Evolutionary conservation across 1,140 invertebrate species (phyloP).

Genomic region (Pissodes strobi): DNA sequence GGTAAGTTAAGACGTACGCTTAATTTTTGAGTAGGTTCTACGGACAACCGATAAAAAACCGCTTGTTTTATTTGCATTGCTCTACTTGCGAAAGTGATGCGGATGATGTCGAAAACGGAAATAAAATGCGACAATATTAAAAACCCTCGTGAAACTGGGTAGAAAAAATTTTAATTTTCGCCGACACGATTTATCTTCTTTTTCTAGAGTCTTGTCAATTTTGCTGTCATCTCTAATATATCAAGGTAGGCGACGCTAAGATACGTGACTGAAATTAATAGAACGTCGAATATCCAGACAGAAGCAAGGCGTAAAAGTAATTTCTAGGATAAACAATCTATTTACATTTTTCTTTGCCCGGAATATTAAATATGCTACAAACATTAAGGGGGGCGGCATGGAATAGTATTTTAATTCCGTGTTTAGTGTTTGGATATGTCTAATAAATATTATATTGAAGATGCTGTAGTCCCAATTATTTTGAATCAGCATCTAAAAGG

Average conservation of each 20-base stretch:
- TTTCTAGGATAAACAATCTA: conserved; percentile 47
- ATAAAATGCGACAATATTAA: conserved; percentile 27
- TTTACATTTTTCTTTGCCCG: conserved; percentile 35
- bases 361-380: conserved; percentile 32
- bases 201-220: conserved; percentile 52
- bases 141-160: conserved; percentile 19
- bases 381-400: not conserved
- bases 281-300: conserved; percentile 40
- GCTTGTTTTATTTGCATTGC: no score
- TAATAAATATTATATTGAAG: no score
- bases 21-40: no score
- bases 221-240: conserved; percentile 52
- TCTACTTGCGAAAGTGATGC: no score
- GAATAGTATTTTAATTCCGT: conserved; percentile 1
- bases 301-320: conserved; percentile 37
- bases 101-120: conserved; percentile 17
- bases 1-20: no score
- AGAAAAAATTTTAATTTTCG: conserved; percentile 46
- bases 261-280: conserved; percentile 54
- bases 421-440: no score
- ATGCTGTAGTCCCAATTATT: no score
- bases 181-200: conserved; percentile 49
- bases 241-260: conserved; percentile 46
- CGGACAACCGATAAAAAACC: no score
- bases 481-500: no score